phyloP scores from a whole-genome alignment of 2,888 invertebrate genomes.

The Dinocampus coccinellae region DNA sequence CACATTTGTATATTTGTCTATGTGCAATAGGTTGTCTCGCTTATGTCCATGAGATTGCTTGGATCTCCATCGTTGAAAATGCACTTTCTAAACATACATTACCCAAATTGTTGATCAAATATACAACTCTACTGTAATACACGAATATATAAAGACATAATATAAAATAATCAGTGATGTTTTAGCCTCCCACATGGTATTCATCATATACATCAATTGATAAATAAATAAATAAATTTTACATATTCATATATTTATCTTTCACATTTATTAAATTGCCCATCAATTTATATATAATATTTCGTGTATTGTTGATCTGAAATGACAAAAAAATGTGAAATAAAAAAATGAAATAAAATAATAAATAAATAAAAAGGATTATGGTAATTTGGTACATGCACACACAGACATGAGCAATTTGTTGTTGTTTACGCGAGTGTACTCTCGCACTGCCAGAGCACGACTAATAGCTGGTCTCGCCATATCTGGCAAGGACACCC shows the following conservation, averaged over 20 bases:
- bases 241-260: too few species aligned
- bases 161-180: neutral
- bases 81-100: constrained; percentile 20
- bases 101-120: constrained; percentile 23
- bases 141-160: neutral
- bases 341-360: too few species aligned
- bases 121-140: neutral
- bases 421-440: neutral
- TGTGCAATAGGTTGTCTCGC: neutral
- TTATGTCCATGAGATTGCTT: constrained; percentile 12
- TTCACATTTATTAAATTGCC: too few species aligned
- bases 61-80: constrained; percentile 1
- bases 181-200: neutral
- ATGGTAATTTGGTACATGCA: neutral
- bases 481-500: constrained; percentile 62
- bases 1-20: neutral
- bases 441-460: neutral
- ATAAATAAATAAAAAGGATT: neutral
- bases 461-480: constrained; percentile 54
- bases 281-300: too few species aligned
- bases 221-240: too few species aligned
- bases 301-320: too few species aligned
- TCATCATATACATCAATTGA: neutral
- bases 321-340: too few species aligned
- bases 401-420: neutral